Conservation (phyloP, 2,888 invertebrate species). For the Mantis religiosa region DNA sequence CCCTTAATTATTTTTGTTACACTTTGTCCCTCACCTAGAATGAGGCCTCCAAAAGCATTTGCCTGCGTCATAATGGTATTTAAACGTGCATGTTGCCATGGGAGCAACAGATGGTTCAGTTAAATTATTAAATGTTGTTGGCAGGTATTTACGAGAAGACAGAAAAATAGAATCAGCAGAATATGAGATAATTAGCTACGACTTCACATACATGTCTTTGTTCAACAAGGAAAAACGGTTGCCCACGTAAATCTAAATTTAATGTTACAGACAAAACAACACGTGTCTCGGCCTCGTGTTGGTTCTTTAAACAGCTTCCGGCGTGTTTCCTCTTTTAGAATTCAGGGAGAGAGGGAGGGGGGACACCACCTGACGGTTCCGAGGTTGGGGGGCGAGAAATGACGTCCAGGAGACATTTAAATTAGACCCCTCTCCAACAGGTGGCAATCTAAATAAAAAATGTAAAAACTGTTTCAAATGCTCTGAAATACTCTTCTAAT, state of each 20-base stretch:
- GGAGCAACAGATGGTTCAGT: background rate
- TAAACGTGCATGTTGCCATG: background rate
- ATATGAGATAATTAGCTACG: background rate
- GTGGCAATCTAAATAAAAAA: background rate
- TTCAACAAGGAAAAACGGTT: background rate
- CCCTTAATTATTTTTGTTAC: background rate
- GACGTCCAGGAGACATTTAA: background rate
- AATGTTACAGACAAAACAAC: background rate
- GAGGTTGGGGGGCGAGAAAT: background rate
- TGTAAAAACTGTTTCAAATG: too few species aligned
- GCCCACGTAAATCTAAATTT: background rate
- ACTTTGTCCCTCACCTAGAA: background rate
- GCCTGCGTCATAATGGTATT: background rate
- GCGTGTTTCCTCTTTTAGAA: background rate
- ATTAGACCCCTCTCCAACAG: background rate
- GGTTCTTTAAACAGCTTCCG: background rate
- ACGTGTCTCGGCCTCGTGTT: background rate
- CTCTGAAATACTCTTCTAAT: too few species aligned
- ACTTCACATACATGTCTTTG: too few species aligned
- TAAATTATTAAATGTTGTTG: background rate
- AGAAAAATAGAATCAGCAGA: background rate
- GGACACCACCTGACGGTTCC: background rate
- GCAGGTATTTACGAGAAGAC: background rate
- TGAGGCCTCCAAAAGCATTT: background rate
- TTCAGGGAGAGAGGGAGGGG: too few species aligned